Conservation (phyloP, 2,797 vertebrate species). For the Taeniopygia guttata region DNA sequence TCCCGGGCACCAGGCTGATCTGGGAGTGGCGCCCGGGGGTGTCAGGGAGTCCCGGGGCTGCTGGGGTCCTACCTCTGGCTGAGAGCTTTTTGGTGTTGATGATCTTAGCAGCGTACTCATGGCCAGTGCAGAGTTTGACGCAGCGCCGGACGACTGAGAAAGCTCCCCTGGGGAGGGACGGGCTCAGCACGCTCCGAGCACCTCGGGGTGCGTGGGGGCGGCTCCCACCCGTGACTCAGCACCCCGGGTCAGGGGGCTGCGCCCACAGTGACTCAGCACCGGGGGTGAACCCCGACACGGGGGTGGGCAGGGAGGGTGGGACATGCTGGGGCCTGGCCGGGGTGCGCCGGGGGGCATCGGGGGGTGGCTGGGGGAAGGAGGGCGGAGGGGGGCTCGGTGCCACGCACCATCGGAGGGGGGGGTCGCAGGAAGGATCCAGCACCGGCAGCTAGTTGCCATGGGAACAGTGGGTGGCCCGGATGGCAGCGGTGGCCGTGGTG, state of each 20-base stretch:
- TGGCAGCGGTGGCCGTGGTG: neutral
- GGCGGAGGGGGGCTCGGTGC: too few species aligned
- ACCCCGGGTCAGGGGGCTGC: neutral
- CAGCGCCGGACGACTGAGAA: constrained; percentile 96
- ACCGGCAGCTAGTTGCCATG: constrained; percentile 37
- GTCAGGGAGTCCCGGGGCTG: neutral
- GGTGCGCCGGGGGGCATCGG: too few species aligned
- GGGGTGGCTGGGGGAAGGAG: neutral
- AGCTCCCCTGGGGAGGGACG: constrained; percentile 81
- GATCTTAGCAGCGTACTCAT: constrained; percentile 95
- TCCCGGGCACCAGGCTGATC: neutral
- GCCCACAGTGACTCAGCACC: neutral
- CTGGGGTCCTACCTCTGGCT: constrained; percentile 85
- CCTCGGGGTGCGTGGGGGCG: neutral
- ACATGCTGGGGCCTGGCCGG: too few species aligned
- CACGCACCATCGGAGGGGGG: neutral
- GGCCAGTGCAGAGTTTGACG: constrained; percentile 93
- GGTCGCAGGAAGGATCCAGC: neutral
- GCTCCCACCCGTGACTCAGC: neutral
- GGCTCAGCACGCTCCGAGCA: neutral
- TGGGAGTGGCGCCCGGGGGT: neutral
- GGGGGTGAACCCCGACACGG: neutral
- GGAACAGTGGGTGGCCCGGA: constrained; percentile 39
- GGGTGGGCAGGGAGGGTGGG: neutral
- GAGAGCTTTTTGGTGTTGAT: constrained; percentile 99